Base-by-base conservation (phyloP, 2,888 invertebrate genomes). In the Phragmatobia fuliginosa region DNA sequence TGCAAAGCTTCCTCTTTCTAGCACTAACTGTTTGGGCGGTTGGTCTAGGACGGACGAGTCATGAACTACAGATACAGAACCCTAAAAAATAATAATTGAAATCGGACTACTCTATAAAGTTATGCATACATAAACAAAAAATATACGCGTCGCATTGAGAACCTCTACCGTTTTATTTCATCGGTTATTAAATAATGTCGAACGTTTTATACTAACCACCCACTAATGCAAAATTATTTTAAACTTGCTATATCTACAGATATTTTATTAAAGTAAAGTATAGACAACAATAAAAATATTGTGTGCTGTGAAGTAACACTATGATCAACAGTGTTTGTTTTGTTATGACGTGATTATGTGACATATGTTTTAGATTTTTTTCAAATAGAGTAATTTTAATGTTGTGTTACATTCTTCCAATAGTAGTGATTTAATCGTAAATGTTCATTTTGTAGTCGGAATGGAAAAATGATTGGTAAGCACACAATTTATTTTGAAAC, bases 341-440 rank as follows among this genome's bases (percentile, higher is more conserved):
- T 74, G 68, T 38, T 72, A 70, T 77, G 75, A 80, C 45, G 68
- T 73, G 79, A 70, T 77, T 72, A 80, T 52, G 68, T 73, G 79
- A 81, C 76, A 75, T 63, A 45, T 56, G 68, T 66, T 49, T 67
- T 71, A 49, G 7, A 31, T 21, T 28, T n/a, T 66, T 62, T 25
- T 41, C 31, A n/a, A 5, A 1, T 16, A 56, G 5, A 5, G n/a
- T n/a, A n/a, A n/a, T n/a, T n/a, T 28, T 28, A 28, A 16, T 56
- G 11, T 56, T 14, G 28, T 28, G 25, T 56, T 6, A 28, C 6
- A 16, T 14, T 56, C 16, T 32, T 28, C 8, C 25, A 2, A 28
- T 49, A 63, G 16, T 56, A 28, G 56, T 56, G 16, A 56, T 16
- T 4, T 28, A 56, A 28, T 28, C 28, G 28, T 3, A 28, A 28